Evolutionary conservation across 2,113 vertebrate species (phyloP).

Genomic region (Crocuta crocuta): DNA sequence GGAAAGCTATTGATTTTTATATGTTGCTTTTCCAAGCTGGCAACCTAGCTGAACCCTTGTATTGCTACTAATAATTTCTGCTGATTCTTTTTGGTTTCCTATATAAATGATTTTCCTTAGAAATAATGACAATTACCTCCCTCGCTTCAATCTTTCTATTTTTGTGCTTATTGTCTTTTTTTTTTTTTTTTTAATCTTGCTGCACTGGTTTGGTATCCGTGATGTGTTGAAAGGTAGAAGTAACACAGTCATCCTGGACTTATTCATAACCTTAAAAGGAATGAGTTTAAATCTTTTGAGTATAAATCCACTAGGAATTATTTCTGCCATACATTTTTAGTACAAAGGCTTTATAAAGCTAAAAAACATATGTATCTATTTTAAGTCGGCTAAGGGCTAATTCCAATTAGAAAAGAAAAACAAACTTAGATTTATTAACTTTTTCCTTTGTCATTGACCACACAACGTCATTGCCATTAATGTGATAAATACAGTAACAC

Average conservation of each 20-base stretch:
- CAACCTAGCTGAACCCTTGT: neutral
- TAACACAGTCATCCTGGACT: neutral
- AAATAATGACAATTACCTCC: neutral
- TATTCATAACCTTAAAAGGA: neutral
- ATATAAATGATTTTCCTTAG: neutral
- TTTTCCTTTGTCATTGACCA: neutral
- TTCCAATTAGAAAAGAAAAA: neutral
- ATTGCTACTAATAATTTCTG: neutral
- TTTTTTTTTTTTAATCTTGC: neutral
- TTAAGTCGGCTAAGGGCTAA: neutral
- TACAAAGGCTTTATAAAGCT: neutral
- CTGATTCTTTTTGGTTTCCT: neutral
- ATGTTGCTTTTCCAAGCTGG: neutral
- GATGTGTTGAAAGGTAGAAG: neutral
- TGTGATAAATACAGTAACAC: neutral
- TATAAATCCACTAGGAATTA: neutral
- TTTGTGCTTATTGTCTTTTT: neutral
- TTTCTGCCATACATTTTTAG: neutral
- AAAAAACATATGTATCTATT: neutral
- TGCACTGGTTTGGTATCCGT: neutral
- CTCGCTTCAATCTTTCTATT: neutral
- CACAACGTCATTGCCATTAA: neutral
- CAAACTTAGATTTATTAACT: neutral
- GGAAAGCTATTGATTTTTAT: constrained; percentile 52
- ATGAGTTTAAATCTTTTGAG: neutral